Evolutionary conservation across 2,113 vertebrate species (phyloP).

Genomic region (Formicarius rufipectus): DNA sequence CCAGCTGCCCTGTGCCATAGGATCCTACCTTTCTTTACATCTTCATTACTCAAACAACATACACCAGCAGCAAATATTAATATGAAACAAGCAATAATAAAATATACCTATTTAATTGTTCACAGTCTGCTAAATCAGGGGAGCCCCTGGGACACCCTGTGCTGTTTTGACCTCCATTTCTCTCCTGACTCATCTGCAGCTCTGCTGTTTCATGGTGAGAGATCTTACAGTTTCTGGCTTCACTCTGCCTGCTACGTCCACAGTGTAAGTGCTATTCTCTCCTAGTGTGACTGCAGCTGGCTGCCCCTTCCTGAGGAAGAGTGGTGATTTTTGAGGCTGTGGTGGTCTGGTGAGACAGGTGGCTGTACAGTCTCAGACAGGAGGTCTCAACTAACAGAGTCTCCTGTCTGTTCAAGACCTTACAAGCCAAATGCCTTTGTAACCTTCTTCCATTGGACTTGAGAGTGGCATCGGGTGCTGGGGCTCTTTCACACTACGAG

Average conservation of each 20-base stretch:
- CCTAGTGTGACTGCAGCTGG: neutral
- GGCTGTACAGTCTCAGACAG: neutral
- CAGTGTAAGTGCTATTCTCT: neutral
- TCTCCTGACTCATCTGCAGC: neutral
- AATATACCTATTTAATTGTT: neutral
- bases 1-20: neutral
- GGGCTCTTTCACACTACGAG: neutral
- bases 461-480: neutral
- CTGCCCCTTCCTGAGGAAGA: neutral
- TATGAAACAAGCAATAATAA: neutral
- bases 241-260: neutral
- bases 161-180: neutral
- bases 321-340: neutral
- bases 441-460: neutral
- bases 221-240: neutral
- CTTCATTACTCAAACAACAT: neutral
- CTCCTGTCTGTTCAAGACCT: neutral
- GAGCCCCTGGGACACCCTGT: neutral
- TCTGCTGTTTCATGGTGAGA: neutral
- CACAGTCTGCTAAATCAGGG: accelerated
- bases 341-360: neutral
- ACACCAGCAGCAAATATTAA: neutral
- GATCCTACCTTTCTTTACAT: neutral
- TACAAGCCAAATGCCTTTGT: neutral
- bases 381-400: accelerated